A percentile compares a stretch with the other conserved stretches of the same genome.
Conservation (phyloP, 2,888 invertebrate species). For the Watsonalla cultraria region DNA sequence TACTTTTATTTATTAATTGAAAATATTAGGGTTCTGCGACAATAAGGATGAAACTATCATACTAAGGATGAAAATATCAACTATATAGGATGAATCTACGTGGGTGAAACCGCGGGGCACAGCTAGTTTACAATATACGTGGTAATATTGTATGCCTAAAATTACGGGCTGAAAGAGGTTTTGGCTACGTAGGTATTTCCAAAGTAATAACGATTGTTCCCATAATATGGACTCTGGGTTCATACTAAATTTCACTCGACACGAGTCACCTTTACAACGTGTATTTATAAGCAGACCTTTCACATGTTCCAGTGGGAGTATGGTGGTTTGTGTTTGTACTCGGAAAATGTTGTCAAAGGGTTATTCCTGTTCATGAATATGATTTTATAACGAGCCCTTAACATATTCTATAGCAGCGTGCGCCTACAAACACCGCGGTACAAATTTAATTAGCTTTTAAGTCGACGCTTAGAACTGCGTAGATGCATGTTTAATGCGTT, state of each 20-base stretch:
- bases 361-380: slow-evolving; percentile 8
- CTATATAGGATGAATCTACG: too few relatives aligned
- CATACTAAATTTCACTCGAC: neutral
- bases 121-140: too few relatives aligned
- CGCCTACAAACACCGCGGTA: neutral
- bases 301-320: neutral
- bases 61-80: too few relatives aligned
- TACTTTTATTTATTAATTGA: too few relatives aligned
- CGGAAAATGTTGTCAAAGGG: slow-evolving; percentile 11
- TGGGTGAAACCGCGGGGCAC: too few relatives aligned
- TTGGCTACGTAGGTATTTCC: neutral
- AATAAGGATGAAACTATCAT: too few relatives aligned
- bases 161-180: neutral
- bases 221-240: neutral
- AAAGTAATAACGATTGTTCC: neutral
- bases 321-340: slow-evolving; percentile 9
- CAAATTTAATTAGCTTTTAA: neutral
- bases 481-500: neutral
- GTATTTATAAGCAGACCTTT: neutral
- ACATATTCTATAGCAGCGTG: slow-evolving; percentile 9
- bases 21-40: too few relatives aligned
- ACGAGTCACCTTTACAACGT: neutral
- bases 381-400: slow-evolving; percentile 3
- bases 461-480: neutral
- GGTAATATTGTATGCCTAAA: neutral